A percentile compares a stretch with the other conserved stretches of the same genome.
Evolutionary conservation across 2,797 vertebrate genomes (phyloP).

Genomic region (Nannoperca obscura): DNA sequence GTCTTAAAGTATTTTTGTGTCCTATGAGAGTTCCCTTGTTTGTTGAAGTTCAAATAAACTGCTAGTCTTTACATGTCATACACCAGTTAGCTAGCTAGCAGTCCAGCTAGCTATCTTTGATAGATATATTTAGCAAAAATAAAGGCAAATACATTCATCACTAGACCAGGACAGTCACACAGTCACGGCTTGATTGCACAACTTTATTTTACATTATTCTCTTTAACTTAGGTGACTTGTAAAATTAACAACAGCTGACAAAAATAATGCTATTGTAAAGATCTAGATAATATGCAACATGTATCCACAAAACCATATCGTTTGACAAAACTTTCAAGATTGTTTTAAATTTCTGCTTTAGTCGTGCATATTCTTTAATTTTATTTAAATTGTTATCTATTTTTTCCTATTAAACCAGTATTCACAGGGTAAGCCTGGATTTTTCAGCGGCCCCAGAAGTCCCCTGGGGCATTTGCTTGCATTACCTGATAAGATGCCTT

Average conservation of each 20-base stretch:
- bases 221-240: no score
- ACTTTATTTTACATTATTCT: no score
- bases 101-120: background rate
- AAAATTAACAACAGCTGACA: no score
- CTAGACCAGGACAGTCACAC: background rate
- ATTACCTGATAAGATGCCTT: background rate
- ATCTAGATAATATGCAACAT: no score
- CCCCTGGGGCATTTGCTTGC: background rate
- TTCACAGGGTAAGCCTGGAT: background rate
- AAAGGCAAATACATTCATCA: background rate
- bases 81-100: background rate
- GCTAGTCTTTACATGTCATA: background rate
- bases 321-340: background rate
- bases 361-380: background rate
- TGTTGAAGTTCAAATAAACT: background rate
- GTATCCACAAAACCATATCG: background rate
- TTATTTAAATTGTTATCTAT: background rate
- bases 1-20: background rate
- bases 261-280: no score
- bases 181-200: background rate
- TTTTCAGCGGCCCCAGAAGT: background rate
- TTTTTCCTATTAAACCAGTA: background rate
- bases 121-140: background rate
- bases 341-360: background rate
- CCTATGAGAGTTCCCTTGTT: background rate